These are phyloP conservation scores for Dasysyrphus albostriatus DNA, from an alignment of 2,888 invertebrate species.

Conservation along the genomic window DNA sequence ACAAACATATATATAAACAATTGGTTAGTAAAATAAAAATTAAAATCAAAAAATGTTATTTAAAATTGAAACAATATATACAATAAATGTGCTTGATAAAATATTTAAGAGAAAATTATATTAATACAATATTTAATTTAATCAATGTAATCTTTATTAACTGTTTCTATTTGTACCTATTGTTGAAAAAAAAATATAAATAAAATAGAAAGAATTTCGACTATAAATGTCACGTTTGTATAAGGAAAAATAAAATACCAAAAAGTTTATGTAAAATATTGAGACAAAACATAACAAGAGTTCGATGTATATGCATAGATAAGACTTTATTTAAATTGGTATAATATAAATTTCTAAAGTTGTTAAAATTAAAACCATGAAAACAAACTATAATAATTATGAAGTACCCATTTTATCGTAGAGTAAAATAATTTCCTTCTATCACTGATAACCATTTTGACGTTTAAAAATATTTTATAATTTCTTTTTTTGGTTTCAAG, in stretches of 20 bases:
- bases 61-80: constrained; percentile 1
- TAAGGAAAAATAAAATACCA: neutral
- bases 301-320: neutral
- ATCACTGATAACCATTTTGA: constrained; percentile 13
- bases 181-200: neutral
- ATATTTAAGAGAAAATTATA: neutral
- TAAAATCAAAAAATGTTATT: constrained; percentile 18
- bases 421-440: constrained; percentile 16
- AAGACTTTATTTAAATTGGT: neutral
- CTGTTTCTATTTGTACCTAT: neutral
- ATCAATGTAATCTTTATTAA: neutral
- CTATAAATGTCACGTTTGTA: neutral
- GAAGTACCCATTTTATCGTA: neutral
- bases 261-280: neutral
- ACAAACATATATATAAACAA: constrained; percentile 23
- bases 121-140: neutral
- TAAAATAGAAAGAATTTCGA: neutral
- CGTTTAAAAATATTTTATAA: neutral
- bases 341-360: neutral
- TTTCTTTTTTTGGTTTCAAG: neutral
- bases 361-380: neutral
- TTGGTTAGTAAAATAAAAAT: neutral
- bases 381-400: neutral
- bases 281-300: neutral
- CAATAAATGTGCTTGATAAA: constrained; percentile 17